Evolutionary conservation across 1,140 invertebrate genomes (phyloP), one percentile per base, ranked within the genome.

Genomic region (Orius insidiosus): DNA sequence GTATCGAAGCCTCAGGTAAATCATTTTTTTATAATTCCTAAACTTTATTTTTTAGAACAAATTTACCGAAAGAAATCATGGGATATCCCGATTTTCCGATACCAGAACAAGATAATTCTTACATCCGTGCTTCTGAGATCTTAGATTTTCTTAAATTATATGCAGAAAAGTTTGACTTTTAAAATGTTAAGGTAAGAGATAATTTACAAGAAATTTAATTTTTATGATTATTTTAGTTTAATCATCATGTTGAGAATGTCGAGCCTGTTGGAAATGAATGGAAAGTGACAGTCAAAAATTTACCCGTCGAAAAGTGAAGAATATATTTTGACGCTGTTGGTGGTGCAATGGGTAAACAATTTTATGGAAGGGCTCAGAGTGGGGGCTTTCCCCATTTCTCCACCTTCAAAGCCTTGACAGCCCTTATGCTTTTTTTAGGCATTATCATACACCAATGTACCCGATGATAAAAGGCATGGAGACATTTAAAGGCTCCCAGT

Each of bases 11-110:
- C 47, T 57, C 11, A 54, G 50, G 56, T 57, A 49, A n/a, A n/a
- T n/a, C n/a, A n/a, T n/a, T n/a, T n/a, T n/a, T n/a, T n/a, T n/a
- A n/a, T n/a, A n/a, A n/a, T n/a, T n/a, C n/a, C n/a, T n/a, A n/a
- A n/a, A n/a, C n/a, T n/a, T n/a, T n/a, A n/a, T 36, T 53, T 55
- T 65, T 44, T 58, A 84, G 80, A 55, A 82, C 86, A 0, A 92
- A 92, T 64, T 63, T 92, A 9, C 87, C 87, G 2, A 88, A 88
- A 59, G 82, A 92, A 65, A 70, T 86, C 3, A 92, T 93, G 87
- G 79, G 78, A 3, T 90, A 80, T 62, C 81, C 82, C 3, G 85
- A 86, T 59, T 87, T 81, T 60, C 67, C 66, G 15, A 73, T 71
- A 54, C 56, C 60, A 45, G 61, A 60, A n/a, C 54, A 46, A 52